Evolutionary conservation across 2,113 vertebrate genomes (phyloP), one percentile per base, ranked within the genome.

Genomic region (Chaetodon trifascialis): DNA sequence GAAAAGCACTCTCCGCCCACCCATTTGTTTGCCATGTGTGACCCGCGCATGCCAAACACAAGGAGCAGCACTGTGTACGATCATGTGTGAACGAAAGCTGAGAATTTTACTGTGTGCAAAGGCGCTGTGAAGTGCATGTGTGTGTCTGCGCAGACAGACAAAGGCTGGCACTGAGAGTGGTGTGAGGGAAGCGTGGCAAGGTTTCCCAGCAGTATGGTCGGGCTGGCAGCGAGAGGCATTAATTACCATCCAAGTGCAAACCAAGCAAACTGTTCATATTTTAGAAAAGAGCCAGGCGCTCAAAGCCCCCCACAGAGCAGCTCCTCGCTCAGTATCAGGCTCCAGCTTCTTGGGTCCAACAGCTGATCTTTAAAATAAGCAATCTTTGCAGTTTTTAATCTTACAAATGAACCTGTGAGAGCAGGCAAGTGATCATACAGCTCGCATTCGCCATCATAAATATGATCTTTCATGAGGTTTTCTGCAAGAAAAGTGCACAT

Each of bases 181-280:
- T 69, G 88, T 73, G 83, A 91, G 77, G 60, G 47, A 30, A 72
- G 49, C 7, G 60, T 68, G 56, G 81, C 44, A 3, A 83, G 76
- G 86, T 83, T 85, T 79, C 69, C 38, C 25, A 55, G 67, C 82
- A 77, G 72, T 78, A 75, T 84, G 77, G 59, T 42, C 2, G 52
- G 44, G 14, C 76, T 88, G 83, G 83, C 85, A 78, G 42, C 0
- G 40, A 86, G 66, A 59, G 49, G n/a, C 55, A 49, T 60, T 42
- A n/a, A 85, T 88, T 89, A 81, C 15, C 81, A 60, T 65, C 55
- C 4, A 59, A 83, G 80, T 44, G 76, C 73, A 85, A 86, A 82
- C 52, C 65, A 38, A 83, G 82, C 90, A 87, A 85, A 88, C 79
- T 85, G 88, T 47, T 88, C 73, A 47, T 1, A 65, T 58, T 71